These are phyloP conservation scores for Neoarius graeffei DNA, from an alignment of 2,113 vertebrate genomes.

Conservation along the genomic window DNA sequence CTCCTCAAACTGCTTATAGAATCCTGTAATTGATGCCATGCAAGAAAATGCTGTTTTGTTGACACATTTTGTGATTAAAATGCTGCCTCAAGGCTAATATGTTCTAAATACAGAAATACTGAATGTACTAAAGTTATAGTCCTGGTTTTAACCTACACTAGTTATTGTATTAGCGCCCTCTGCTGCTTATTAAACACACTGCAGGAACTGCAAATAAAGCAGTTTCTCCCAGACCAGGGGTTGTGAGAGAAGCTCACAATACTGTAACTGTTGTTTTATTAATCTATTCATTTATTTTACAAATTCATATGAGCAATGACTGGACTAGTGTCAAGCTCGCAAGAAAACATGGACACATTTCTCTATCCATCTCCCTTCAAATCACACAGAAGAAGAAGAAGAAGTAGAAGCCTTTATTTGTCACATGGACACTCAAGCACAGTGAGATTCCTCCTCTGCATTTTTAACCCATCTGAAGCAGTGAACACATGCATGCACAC, in stretches of 20 bases:
- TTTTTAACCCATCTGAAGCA: too few species aligned
- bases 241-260: neutral
- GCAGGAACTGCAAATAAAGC: neutral
- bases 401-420: too few species aligned
- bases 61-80: neutral
- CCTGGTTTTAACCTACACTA: neutral
- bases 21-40: neutral
- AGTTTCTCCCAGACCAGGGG: neutral
- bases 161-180: conserved; percentile 1
- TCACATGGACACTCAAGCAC: too few species aligned
- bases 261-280: neutral
- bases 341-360: too few species aligned
- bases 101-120: neutral
- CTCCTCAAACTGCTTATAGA: neutral
- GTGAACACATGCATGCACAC: too few species aligned
- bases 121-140: neutral
- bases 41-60: neutral
- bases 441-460: too few species aligned
- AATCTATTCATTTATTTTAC: neutral
- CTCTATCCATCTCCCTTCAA: too few species aligned
- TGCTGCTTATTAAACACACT: neutral
- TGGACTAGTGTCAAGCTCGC: too few species aligned
- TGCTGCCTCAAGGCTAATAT: neutral
- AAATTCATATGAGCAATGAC: neutral
- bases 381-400: too few species aligned